These are phyloP conservation scores for Hylaeus volcanicus DNA, from an alignment of 1,140 invertebrate species.

Conservation along the genomic window DNA sequence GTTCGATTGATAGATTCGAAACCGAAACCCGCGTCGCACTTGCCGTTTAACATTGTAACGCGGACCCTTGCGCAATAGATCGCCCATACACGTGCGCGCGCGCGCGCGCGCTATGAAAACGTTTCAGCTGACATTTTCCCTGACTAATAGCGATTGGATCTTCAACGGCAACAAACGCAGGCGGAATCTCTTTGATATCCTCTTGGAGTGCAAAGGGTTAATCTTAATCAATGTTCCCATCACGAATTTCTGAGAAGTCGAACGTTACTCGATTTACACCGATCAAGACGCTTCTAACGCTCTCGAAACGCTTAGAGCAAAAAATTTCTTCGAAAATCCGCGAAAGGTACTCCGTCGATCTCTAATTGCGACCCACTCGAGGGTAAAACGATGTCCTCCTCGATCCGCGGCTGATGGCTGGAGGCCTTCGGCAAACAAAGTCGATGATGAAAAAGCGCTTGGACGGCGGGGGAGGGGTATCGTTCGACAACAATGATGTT, in stretches of 20 bases:
- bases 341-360: constrained; percentile 2
- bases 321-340: not conserved
- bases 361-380: constrained; percentile 33
- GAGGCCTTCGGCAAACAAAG: constrained; percentile 19
- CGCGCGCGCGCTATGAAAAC: constrained; percentile 18
- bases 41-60: constrained; percentile 32
- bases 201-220: not conserved
- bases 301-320: too few species aligned
- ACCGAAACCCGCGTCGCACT: constrained; percentile 26
- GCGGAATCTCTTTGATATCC: not conserved
- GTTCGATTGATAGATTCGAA: constrained; percentile 33
- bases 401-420: constrained; percentile 28
- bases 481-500: constrained; percentile 64
- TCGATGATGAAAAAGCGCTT: constrained; percentile 5
- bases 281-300: too few species aligned
- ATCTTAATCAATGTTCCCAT: too few species aligned
- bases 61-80: constrained; percentile 36
- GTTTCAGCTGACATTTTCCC: constrained; percentile 30
- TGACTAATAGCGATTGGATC: constrained; percentile 44
- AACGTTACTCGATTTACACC: too few species aligned
- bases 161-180: constrained; percentile 36
- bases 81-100: not conserved
- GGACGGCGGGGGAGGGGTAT: constrained; percentile 3
- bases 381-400: constrained; percentile 35
- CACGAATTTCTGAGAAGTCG: too few species aligned